phyloP scores from a whole-genome alignment of 2,888 invertebrate species.

The Drosophila lutescens region DNA sequence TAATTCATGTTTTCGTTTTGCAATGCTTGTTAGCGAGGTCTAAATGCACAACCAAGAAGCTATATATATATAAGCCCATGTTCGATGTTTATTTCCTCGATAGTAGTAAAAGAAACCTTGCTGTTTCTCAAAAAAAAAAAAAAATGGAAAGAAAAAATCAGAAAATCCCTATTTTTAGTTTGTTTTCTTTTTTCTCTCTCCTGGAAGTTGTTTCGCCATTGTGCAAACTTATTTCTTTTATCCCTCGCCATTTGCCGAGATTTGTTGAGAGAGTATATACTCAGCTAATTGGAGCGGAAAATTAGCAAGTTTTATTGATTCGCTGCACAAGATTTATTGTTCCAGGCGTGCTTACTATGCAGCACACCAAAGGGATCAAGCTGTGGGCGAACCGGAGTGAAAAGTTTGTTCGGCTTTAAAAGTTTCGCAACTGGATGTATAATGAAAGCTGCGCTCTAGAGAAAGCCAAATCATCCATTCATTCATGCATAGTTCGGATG shows the following conservation, averaged over 20 bases:
- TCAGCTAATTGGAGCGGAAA: constrained; percentile 71
- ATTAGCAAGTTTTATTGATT: constrained; percentile 70
- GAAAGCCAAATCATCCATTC: constrained; percentile 43
- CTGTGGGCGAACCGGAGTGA: background rate
- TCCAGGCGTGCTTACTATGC: constrained; percentile 6
- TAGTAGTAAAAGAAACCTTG: background rate
- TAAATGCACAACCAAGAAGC: background rate
- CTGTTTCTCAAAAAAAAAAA: background rate
- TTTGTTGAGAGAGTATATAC: constrained; percentile 51
- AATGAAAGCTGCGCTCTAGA: constrained; percentile 9
- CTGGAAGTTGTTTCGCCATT: constrained; percentile 32
- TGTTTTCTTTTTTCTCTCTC: constrained; percentile 6
- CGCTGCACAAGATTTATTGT: constrained; percentile 48
- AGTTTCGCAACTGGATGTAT: constrained; percentile 11
- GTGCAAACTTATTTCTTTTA: constrained; percentile 39
- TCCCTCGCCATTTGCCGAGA: constrained; percentile 20
- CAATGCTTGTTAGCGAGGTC: background rate
- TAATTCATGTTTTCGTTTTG: background rate
- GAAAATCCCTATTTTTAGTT: constrained; percentile 1
- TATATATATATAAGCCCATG: background rate
- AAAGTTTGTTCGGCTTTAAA: constrained; percentile 25
- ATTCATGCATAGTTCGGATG: constrained; percentile 54
- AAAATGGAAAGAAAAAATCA: too few relatives aligned
- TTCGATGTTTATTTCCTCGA: constrained; percentile 6
- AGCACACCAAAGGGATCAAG: background rate